Evolutionary conservation across 1,140 invertebrate species (phyloP).

Genomic region (Aporrectodea caliginosa): DNA sequence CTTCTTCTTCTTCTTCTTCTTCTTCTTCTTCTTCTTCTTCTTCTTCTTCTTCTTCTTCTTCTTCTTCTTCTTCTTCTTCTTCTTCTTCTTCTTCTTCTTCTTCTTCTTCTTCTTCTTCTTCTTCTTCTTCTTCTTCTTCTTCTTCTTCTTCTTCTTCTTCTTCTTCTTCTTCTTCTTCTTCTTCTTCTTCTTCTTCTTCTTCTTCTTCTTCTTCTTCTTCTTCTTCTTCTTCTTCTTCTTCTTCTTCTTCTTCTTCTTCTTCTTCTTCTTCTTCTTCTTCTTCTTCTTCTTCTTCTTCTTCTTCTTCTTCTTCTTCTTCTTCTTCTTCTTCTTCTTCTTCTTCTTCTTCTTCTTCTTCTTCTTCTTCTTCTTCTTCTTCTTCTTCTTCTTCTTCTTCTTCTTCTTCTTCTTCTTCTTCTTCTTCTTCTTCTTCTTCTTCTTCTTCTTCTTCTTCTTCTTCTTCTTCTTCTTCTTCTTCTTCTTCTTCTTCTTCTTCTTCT

Average conservation of each 20-base stretch:
- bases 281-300: background rate
- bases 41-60: background rate
- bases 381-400: background rate
- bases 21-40: background rate
- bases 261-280: background rate
- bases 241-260: background rate
- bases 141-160: background rate
- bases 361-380: background rate
- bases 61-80: background rate
- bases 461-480: background rate
- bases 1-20: background rate
- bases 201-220: background rate
- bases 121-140: background rate
- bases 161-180: background rate
- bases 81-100: background rate
- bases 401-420: background rate
- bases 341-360: background rate
- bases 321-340: background rate
- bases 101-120: background rate
- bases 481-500: background rate
- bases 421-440: background rate
- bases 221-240: background rate
- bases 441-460: background rate
- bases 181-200: conserved; percentile 2
- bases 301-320: background rate